These are phyloP conservation scores for Trichonephila inaurata DNA, from an alignment of 1,140 invertebrate genomes.

Conservation along the genomic window DNA sequence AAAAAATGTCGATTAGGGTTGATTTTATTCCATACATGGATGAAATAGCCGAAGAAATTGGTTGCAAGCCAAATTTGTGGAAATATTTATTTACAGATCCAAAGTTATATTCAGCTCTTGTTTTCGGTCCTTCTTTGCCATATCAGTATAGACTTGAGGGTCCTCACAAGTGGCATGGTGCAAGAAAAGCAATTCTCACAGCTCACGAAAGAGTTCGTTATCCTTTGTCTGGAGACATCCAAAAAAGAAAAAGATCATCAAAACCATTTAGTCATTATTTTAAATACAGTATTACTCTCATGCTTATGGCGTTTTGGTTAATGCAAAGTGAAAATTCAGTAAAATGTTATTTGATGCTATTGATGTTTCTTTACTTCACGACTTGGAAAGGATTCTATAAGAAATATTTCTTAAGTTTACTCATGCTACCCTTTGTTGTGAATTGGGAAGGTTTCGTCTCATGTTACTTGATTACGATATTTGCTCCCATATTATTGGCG, in stretches of 20 bases:
- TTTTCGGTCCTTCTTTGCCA: conserved; percentile 81
- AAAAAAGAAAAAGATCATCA: background rate
- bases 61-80: conserved; percentile 81
- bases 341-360: conserved; percentile 54
- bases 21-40: conserved; percentile 82
- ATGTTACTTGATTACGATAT: conserved; percentile 63
- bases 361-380: conserved; percentile 58
- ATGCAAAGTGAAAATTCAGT: conserved; percentile 27
- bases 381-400: conserved; percentile 70
- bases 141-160: conserved; percentile 82
- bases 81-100: conserved; percentile 80
- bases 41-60: conserved; percentile 81
- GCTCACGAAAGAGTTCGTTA: conserved; percentile 71
- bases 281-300: conserved; percentile 40
- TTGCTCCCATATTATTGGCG: conserved; percentile 52
- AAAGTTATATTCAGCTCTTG: conserved; percentile 79
- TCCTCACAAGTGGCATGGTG: conserved; percentile 81
- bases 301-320: conserved; percentile 63
- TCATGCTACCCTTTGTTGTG: conserved; percentile 59
- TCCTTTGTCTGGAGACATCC: conserved; percentile 21
- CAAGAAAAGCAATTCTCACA: conserved; percentile 79
- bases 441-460: conserved; percentile 59
- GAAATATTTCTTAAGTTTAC: conserved; percentile 61
- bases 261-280: background rate
- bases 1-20: conserved; percentile 81